These are phyloP conservation scores for Apantesis nais DNA, from an alignment of 2,888 invertebrate genomes.

Conservation along the genomic window DNA sequence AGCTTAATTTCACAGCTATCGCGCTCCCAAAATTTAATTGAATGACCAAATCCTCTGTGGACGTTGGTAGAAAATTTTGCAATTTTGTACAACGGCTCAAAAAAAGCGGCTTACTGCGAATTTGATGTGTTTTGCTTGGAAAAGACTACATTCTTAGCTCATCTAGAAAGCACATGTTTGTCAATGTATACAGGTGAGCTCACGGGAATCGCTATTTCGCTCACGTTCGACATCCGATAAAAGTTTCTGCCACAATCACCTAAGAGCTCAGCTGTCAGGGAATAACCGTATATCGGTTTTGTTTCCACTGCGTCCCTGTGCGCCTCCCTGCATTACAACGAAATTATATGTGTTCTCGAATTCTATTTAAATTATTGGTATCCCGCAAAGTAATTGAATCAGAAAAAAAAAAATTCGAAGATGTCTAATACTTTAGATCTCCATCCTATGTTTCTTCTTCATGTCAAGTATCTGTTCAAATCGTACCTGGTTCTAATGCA, in stretches of 20 bases:
- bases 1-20: conserved; percentile 7
- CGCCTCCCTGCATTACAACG: conserved; percentile 53
- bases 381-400: not conserved
- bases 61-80: not conserved
- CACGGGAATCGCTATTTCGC: conserved; percentile 82
- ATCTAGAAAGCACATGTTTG: conserved; percentile 55
- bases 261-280: conserved; percentile 86
- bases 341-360: conserved; percentile 37
- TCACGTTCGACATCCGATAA: conserved; percentile 86
- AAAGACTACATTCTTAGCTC: conserved; percentile 30
- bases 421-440: not conserved
- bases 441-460: not conserved
- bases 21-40: conserved; percentile 10
- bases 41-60: not conserved
- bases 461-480: not conserved
- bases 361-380: conserved; percentile 31
- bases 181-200: conserved; percentile 73
- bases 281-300: conserved; percentile 84
- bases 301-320: conserved; percentile 71
- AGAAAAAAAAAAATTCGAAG: too few relatives aligned
- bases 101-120: not conserved
- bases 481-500: not conserved
- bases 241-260: conserved; percentile 86
- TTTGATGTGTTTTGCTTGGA: conserved; percentile 5
- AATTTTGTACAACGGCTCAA: conserved; percentile 8